Evolutionary conservation across 2,888 invertebrate genomes (phyloP), one percentile per base, ranked within the genome.

Genomic region (Eupelmus urozonus): DNA sequence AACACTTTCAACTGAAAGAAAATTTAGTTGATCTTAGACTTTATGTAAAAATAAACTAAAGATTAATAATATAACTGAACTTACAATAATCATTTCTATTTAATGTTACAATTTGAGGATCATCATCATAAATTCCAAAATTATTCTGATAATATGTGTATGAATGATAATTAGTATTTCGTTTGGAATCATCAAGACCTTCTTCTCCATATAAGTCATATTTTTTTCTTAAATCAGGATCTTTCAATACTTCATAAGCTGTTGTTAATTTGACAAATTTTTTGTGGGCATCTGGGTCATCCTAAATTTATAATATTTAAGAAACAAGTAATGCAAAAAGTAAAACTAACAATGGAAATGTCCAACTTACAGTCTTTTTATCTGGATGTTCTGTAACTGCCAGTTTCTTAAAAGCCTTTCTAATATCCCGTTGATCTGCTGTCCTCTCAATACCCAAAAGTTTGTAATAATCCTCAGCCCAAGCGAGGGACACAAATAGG

Each of bases 111-210:
- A 97, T 95, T 89, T 94, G 93, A 25, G 93, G 93, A 90, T 97
- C 96, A 87, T 96, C 94, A 87, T 96, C 95, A 89, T 97, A 97
- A 80, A 97, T 93, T 75, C 96, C 97, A 92, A 97, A 95, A 84
- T 94, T 93, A 85, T 95, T 92, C 82, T 92, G 93, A 86, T 96
- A 96, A 88, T 94, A 97, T 80, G 93, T 92, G 92, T 96, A 95
- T 82, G 94, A 95, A 83, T 96, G 94, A 90, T 96, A 96, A 80
- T 92, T 91, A 73, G 93, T 92, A 74, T 93, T 93, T 16, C 92
- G 92, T 59, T 90, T 90, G 55, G 90, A 90, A 82, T 92, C 91
- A 79, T 93, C 92, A 82, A 94, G 91, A 42, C 93, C 94, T 81
- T 93, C 93, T 85, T 95, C 95, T 1, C 97, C 97, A 86, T 94